Percentiles rank a stretch among this genome's conserved stretches.
Evolutionary conservation across 23 tunicate species (phyloP).

Genomic region (Botrylloides violaceus): DNA sequence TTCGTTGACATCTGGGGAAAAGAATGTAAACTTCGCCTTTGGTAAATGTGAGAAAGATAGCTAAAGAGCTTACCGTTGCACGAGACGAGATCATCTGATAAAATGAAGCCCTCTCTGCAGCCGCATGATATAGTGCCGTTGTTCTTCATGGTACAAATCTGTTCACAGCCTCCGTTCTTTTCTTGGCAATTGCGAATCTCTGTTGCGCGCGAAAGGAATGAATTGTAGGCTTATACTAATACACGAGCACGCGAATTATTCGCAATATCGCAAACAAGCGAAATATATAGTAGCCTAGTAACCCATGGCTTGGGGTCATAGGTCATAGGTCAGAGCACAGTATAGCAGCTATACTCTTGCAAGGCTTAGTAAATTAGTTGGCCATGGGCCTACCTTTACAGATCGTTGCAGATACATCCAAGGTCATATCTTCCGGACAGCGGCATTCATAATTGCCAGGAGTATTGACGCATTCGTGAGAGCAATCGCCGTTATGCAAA

Average conservation of each 20-base stretch:
- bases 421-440: slow-evolving; percentile 52
- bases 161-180: slow-evolving; percentile 90
- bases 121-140: slow-evolving; percentile 37
- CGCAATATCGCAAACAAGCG: no score
- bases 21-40: neutral
- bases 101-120: slow-evolving; percentile 46
- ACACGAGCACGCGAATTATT: no score
- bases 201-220: no score
- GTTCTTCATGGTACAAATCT: slow-evolving; percentile 32
- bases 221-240: no score
- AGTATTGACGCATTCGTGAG: slow-evolving; percentile 60
- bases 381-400: slow-evolving; percentile 70
- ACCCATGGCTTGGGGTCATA: no score
- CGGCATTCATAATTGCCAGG: slow-evolving; percentile 60
- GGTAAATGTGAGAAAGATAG: no score
- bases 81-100: slow-evolving; percentile 27
- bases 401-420: slow-evolving; percentile 19
- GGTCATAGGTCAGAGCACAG: no score
- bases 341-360: no score
- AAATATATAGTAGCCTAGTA: no score
- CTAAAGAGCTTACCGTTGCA: slow-evolving; percentile 33
- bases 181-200: slow-evolving; percentile 49
- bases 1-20: slow-evolving; percentile 51
- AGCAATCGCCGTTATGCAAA: slow-evolving; percentile 73
- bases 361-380: no score